phyloP scores from a whole-genome alignment of 2,797 vertebrate genomes.

The Urosaurus nigricauda region DNA sequence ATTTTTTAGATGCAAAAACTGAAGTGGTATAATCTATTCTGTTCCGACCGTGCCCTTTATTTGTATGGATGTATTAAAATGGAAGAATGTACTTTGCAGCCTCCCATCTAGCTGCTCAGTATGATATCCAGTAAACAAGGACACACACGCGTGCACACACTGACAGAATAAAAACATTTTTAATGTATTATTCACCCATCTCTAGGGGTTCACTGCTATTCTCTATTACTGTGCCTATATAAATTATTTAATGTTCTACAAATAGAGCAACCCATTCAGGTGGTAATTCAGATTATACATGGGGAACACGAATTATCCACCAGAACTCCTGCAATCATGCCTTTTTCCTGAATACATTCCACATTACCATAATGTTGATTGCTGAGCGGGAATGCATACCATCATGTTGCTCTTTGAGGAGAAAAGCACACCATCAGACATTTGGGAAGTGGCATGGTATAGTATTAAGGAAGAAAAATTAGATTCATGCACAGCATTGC shows the following conservation, averaged over 20 bases:
- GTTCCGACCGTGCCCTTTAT: constrained; percentile 26
- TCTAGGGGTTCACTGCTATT: constrained; percentile 55
- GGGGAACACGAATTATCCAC: constrained; percentile 44
- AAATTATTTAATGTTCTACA: constrained; percentile 63
- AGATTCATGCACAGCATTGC: too few relatives aligned
- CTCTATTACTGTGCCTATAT: constrained; percentile 53
- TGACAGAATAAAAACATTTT: constrained; percentile 66
- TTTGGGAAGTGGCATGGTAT: background rate
- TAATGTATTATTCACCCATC: constrained; percentile 67
- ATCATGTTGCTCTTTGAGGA: background rate
- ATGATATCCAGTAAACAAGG: constrained; percentile 50
- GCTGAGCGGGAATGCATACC: constrained; percentile 21
- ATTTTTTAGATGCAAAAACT: constrained; percentile 41
- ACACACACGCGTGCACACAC: constrained; percentile 10
- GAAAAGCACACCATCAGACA: background rate
- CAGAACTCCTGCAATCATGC: constrained; percentile 45
- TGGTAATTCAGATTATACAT: constrained; percentile 53
- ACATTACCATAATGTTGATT: constrained; percentile 18
- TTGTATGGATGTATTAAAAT: constrained; percentile 40
- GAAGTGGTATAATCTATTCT: constrained; percentile 34
- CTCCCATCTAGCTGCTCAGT: constrained; percentile 40
- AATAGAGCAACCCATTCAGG: constrained; percentile 60
- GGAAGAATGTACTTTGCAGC: constrained; percentile 14
- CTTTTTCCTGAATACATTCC: background rate
- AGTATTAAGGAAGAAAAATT: background rate